phyloP scores from a whole-genome alignment of 2,888 invertebrate genomes.

The Rhabditoides inermis region DNA sequence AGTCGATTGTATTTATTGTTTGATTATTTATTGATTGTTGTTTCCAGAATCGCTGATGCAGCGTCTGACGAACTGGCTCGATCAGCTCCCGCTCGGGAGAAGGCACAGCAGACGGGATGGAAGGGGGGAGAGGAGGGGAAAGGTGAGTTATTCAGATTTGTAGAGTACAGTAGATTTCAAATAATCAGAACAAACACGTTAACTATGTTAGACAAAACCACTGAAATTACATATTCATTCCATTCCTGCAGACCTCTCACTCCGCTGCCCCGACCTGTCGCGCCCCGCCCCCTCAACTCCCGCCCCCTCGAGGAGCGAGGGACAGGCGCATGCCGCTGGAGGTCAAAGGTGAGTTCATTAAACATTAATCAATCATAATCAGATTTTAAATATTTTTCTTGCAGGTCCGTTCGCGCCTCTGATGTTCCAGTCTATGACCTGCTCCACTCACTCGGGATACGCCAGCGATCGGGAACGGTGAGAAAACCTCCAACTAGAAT shows the following conservation, averaged over 20 bases:
- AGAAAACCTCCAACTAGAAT: neutral
- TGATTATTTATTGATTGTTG: neutral
- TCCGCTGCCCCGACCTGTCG: neutral
- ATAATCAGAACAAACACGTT: neutral
- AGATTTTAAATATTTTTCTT: no score
- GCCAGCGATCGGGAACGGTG: neutral
- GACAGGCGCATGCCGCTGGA: no score
- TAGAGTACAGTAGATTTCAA: neutral
- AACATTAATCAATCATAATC: no score
- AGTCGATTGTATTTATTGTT: no score
- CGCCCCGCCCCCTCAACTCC: no score
- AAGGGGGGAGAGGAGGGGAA: neutral
- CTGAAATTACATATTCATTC: neutral
- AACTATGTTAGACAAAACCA: no score
- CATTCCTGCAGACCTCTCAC: neutral
- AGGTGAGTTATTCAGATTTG: neutral
- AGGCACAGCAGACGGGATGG: neutral
- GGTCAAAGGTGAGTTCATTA: no score
- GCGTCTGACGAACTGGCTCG: neutral
- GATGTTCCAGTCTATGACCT: no score
- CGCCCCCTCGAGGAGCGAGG: no score
- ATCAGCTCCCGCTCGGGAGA: neutral
- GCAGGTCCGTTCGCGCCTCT: neutral
- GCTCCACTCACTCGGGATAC: no score
- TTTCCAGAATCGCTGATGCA: slow-evolving; percentile 1